Conservation (phyloP, 1,140 invertebrate genomes). For the Latrodectus geometricus region DNA sequence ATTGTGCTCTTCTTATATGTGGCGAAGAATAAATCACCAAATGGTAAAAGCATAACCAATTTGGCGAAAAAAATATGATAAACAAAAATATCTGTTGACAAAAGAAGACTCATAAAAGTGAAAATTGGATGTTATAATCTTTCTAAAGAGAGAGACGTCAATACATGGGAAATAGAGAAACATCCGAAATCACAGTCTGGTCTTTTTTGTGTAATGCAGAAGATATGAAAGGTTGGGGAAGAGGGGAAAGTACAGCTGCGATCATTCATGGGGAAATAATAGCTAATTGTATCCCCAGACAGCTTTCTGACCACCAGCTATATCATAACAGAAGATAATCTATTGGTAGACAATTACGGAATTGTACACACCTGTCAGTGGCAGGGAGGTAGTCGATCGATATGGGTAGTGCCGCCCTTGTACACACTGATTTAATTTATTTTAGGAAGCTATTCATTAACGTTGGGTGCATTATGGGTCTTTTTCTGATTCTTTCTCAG, state of each 20-base stretch:
- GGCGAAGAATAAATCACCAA: no score
- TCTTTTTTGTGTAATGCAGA: neutral
- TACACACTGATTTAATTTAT: neutral
- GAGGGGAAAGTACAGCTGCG: neutral
- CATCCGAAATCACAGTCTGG: neutral
- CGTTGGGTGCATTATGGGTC: neutral
- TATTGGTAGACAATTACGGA: neutral
- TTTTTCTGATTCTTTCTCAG: no score
- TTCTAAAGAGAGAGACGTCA: neutral
- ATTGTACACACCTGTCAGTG: neutral
- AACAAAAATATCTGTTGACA: no score
- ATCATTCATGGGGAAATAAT: neutral
- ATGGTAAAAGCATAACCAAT: no score
- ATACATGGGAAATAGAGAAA: neutral
- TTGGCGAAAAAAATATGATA: no score
- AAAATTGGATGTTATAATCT: no score
- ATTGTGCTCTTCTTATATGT: no score
- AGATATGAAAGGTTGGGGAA: neutral
- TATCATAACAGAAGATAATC: neutral
- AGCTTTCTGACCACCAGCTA: neutral
- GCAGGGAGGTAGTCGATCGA: neutral
- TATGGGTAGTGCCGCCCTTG: neutral
- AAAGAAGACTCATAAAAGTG: no score
- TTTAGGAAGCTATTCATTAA: neutral
- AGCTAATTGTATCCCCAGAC: neutral